A percentile compares a stretch with the other conserved stretches of the same genome.
These are phyloP conservation scores for Parochlus steinenii DNA, from an alignment of 2,888 invertebrate species.

Conservation along the genomic window DNA sequence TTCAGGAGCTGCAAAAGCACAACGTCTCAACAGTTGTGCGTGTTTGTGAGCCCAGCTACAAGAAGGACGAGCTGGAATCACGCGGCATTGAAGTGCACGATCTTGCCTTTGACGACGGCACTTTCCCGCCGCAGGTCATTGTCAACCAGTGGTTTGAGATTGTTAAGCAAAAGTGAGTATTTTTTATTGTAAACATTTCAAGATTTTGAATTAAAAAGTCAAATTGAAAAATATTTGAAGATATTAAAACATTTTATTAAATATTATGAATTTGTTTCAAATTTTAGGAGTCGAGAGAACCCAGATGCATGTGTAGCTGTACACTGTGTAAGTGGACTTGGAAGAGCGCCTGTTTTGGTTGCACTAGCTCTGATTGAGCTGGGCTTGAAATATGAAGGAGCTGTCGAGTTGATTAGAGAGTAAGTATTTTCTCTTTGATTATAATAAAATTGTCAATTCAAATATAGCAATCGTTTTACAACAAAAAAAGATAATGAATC, in stretches of 20 bases:
- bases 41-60: constrained; percentile 97
- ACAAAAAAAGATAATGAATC: too few relatives aligned
- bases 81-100: constrained; percentile 88
- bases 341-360: constrained; percentile 94
- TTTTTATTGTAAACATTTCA: background rate
- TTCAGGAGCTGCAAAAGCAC: constrained; percentile 92
- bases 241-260: constrained; percentile 9
- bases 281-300: constrained; percentile 53
- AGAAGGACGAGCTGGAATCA: constrained; percentile 71
- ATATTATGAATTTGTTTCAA: constrained; percentile 3
- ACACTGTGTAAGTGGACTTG: constrained; percentile 95
- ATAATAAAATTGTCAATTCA: too few relatives aligned
- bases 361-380: constrained; percentile 95
- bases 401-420: constrained; percentile 94
- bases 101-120: constrained; percentile 92
- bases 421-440: constrained; percentile 35
- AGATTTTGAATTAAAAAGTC: background rate
- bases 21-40: constrained; percentile 91
- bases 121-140: constrained; percentile 69
- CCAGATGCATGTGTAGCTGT: constrained; percentile 89
- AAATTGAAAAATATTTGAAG: too few relatives aligned
- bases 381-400: constrained; percentile 97
- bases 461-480: too few relatives aligned
- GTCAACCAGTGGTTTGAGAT: constrained; percentile 95
- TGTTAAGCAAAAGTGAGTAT: constrained; percentile 56